Base-by-base conservation (phyloP, 2,888 invertebrate genomes). In the Lycocerus yunnanus region DNA sequence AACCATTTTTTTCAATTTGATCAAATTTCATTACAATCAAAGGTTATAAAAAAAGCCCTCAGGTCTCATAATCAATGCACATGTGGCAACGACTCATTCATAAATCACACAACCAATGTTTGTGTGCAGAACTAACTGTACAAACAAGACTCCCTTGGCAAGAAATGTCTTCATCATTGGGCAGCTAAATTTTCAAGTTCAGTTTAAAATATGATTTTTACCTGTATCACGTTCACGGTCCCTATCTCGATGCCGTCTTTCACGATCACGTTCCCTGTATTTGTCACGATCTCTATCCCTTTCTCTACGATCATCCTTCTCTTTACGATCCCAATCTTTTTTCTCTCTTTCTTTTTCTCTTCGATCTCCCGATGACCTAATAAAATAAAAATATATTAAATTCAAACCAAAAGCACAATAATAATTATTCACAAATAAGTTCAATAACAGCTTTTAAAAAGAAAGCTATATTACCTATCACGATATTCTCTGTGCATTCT, bases 191-290 rank as follows among this genome's bases (percentile, higher is more conserved):
- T 15, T 21, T 16, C 14, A 24, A 24, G 13, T 67, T 43, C 10
- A 11, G 6, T 15, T 21, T 9, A 9, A 69, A 8, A 21, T 68
- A 69, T 66, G 14, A 61, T 68, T 58, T 70, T 78, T 79, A 85
- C 85, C 84, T 66, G 82, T 79, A 74, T 85, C 84, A 68, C 85
- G 83, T 77, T 85, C 84, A 78, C 83, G 82, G 76, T 70, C 74
- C 61, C 74, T 27, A 8, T 76, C 76, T 27, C 84, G 84, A 78
- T 85, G 84, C 73, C 83, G 83, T 65, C 83, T 78, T 13, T 82
- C 82, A 66, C 81, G 78, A 15, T 80, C 80, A 14, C 79, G 71
- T 58, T 75, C 83, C 77, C 77, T 78, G 58, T 71, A 76, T 71
- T 79, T 74, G 13, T 81, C 80, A 5, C 78, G 74, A 61, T 83